Percentiles rank a stretch among this genome's conserved stretches.
Conservation (phyloP, 2,888 invertebrate genomes). For the Tipula lateralis region DNA sequence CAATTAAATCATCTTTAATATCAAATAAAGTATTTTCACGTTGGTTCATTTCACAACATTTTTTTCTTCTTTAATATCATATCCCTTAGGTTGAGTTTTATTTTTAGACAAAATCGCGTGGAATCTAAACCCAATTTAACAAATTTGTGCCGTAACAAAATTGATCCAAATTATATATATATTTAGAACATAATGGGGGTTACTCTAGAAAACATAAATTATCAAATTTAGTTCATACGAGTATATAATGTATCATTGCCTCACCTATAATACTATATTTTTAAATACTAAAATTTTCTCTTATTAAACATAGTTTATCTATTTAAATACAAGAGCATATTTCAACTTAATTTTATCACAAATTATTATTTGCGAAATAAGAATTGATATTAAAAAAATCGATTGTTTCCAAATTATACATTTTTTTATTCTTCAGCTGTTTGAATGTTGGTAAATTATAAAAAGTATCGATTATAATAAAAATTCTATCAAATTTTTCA, state of each 20-base stretch:
- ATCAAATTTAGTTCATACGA: background rate
- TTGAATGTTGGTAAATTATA: no score
- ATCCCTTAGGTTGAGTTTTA: background rate
- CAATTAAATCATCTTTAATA: background rate
- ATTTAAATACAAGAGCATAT: background rate
- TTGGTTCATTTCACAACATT: background rate
- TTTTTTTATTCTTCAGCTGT: no score
- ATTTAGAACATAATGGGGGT: conserved; percentile 7
- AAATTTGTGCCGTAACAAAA: background rate
- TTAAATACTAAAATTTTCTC: background rate
- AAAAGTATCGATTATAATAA: no score
- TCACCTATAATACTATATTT: background rate
- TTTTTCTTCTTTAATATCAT: background rate
- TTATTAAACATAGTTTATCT: background rate
- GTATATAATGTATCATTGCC: background rate
- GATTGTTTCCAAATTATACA: background rate
- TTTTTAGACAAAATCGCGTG: background rate
- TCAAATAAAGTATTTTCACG: background rate
- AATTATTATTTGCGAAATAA: background rate
- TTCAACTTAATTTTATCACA: background rate
- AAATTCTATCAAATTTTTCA: no score
- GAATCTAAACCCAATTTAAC: background rate
- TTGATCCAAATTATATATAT: background rate
- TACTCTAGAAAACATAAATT: background rate
- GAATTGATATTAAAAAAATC: background rate